Evolutionary conservation across 2,797 vertebrate genomes (phyloP), one percentile per base, ranked within the genome.

Genomic region (Clarias laeviceps): DNA sequence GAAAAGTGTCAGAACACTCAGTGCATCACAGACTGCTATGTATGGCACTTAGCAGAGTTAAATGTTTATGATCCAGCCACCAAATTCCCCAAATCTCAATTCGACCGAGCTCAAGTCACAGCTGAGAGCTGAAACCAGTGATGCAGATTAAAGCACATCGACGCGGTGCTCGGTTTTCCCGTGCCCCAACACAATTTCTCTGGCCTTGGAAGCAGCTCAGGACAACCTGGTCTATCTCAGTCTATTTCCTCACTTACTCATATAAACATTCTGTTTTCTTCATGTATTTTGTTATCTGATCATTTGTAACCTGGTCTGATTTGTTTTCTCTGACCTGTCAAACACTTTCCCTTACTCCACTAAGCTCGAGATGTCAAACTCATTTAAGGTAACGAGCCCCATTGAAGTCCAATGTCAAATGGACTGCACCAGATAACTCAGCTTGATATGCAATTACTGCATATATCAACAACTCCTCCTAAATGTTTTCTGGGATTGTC

Each of bases 111-210:
- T 84, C 86, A 85, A 69, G 84, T 85, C 86, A 84, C 86, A 85
- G 72, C 69, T 82, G 73, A 87, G 72, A 82, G 84, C 66, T 82
- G 22, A 85, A 86, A 61, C 82, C 57, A 70, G 68, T 66, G 82
- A 84, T n/a, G 79, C 77, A 18, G 61, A 80, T 34, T 82, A 65
- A 89, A 40, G n/a, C 73, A 73, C 7, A 66, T 54, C 85, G 66
- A 62, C 80, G 62, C 20, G 40, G 62, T 69, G 88, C 45, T 87
- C 84, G 14, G 64, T 27, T 61, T 85, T 62, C 56, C 61, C 56
- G 40, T 84, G n/a, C 37, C 50, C 68, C 84, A 17, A 20, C n/a
- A 54, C 72, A n/a, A 40, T 65, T 59, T 56, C 69, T 76, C 34
- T 27, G 2, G 45, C 34, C 14, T 20, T 82, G 40, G 77, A 12